A percentile compares a stretch with the other conserved stretches of the same genome.
These are phyloP conservation scores for Tolypeutes matacus DNA, from an alignment of 2,797 vertebrate species.

Conservation along the genomic window DNA sequence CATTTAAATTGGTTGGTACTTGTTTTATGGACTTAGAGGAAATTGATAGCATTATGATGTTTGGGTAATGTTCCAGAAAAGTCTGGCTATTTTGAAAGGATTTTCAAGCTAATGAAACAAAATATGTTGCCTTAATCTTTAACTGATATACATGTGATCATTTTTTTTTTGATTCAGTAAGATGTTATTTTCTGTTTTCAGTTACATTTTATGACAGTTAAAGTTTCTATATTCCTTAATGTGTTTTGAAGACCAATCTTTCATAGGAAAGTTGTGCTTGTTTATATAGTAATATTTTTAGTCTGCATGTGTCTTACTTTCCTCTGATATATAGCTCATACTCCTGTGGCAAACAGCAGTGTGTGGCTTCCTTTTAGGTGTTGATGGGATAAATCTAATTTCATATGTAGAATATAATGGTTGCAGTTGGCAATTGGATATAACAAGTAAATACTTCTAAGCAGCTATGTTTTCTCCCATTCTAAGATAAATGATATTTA, in stretches of 20 bases:
- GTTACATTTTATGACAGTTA: neutral
- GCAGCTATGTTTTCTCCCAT: neutral
- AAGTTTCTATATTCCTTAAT: neutral
- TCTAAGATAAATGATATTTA: neutral
- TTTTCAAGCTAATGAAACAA: conserved; percentile 23
- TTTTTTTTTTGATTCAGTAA: neutral
- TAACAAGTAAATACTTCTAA: conserved; percentile 20
- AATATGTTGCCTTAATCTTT: neutral
- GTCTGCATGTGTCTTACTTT: neutral
- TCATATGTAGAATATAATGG: neutral
- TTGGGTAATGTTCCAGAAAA: neutral
- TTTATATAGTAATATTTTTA: neutral
- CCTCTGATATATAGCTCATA: neutral
- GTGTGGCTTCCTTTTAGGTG: conserved; percentile 4
- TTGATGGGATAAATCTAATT: neutral
- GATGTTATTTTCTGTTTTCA: neutral
- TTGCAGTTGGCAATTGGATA: neutral
- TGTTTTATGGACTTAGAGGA: neutral
- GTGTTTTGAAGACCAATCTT: neutral
- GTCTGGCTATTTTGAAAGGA: neutral
- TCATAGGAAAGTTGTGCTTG: neutral
- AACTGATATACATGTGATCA: neutral
- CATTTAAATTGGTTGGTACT: neutral
- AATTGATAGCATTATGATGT: neutral
- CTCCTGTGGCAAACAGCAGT: neutral